Base-by-base conservation (phyloP, 2,888 invertebrate genomes). In the Pseudococcus viburni region DNA sequence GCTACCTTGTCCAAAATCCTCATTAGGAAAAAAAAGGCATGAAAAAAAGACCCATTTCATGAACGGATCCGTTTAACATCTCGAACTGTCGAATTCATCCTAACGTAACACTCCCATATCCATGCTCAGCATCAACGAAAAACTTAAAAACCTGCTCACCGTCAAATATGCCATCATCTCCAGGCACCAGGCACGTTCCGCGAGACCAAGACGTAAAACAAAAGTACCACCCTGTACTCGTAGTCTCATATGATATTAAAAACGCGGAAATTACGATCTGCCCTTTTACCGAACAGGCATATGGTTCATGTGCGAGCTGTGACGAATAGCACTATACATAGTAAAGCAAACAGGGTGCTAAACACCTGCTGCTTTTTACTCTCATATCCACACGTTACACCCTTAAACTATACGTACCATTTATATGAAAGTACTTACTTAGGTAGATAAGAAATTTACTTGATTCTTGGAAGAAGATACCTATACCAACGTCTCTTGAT, bases 261-360 rank as follows among this genome's bases (percentile, higher is more conserved):
- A 83, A 83, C 80, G 80, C 80, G 80, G 80, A 83, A 83, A 83
- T 83, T 83, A 83, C 80, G 46, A 42, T 83, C 42, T n/a, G 80
- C 64, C 64, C 22, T 64, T 59, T 59, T 59, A 59, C 59, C 15
- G 11, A 51, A 64, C 19, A 83, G 46, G 80, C 80, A 83, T 83
- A 83, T 83, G 80, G 80, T n/a, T 83, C 80, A 83, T 83, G 19
- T 83, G 80, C 17, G 19, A 64, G 64, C 22, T 64, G 64, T 64
- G 80, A 83, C 46, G 80, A 83, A 83, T 83, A 33, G 80, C 80
- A 17, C 19, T 46, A 46, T 8, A 64, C 42, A 42, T 33, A 22
- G 19, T 46, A 19, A 19, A 19, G 80, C 19, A 64, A 83, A 46
- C 46, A 46, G 42, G 80, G 80, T 83, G 80, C 80, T 46, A 46